Percentiles rank a stretch among this genome's conserved stretches.
Conservation (phyloP, 2,888 invertebrate genomes). For the Pelosia muscerda region DNA sequence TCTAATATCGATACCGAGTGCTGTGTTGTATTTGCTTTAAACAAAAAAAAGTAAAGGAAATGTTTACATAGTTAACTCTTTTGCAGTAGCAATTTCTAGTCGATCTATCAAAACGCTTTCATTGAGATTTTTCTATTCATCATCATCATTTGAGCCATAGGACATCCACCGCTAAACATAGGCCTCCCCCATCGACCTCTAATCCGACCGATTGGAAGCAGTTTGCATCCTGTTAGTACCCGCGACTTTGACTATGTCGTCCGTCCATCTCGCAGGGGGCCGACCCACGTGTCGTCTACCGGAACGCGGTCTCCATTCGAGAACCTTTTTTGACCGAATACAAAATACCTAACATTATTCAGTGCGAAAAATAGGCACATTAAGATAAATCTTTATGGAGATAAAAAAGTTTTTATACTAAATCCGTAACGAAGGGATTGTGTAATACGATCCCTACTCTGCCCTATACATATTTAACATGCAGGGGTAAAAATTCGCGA, state of each 20-base stretch:
- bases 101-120: not conserved
- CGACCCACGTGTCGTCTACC: too few relatives aligned
- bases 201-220: too few relatives aligned
- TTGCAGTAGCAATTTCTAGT: not conserved
- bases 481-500: conserved; percentile 52
- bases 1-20: not conserved
- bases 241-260: too few relatives aligned
- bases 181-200: too few relatives aligned
- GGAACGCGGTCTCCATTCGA: too few relatives aligned
- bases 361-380: not conserved
- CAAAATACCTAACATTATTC: too few relatives aligned
- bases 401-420: conserved; percentile 10
- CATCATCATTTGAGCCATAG: too few relatives aligned
- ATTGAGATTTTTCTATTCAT: too few relatives aligned
- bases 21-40: not conserved
- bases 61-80: not conserved
- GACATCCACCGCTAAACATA: too few relatives aligned
- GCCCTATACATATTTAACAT: conserved; percentile 37
- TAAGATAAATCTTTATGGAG: conserved; percentile 6
- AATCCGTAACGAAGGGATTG: conserved; percentile 30
- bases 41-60: not conserved
- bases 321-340: too few relatives aligned
- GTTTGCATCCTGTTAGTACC: too few relatives aligned
- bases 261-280: too few relatives aligned
- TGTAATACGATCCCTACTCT: conserved; percentile 31